Conservation (phyloP, 2,888 invertebrate species). For the Cephus runcator region DNA sequence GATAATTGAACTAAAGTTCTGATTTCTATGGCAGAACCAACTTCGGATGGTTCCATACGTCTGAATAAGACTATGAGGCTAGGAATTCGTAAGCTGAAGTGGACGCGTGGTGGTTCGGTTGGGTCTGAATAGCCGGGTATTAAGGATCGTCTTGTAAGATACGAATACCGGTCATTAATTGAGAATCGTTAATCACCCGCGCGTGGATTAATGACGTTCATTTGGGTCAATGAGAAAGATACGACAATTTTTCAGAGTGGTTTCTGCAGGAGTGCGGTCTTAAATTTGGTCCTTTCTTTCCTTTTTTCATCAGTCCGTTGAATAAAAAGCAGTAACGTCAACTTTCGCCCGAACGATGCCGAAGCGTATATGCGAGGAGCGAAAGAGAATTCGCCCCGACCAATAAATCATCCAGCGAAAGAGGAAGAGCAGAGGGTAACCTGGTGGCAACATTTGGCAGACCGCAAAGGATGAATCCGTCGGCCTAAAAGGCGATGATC, state of each 20-base stretch:
- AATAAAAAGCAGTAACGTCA: background rate
- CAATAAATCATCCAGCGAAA: slow-evolving; percentile 1
- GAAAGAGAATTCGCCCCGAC: background rate
- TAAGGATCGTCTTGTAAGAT: background rate
- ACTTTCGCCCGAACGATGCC: background rate
- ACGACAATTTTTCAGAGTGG: background rate
- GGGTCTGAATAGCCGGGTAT: background rate
- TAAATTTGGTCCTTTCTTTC: background rate
- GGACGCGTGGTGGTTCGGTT: background rate
- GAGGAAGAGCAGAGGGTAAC: slow-evolving; percentile 5
- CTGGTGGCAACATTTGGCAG: slow-evolving; percentile 30
- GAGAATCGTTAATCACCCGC: background rate
- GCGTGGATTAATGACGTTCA: background rate
- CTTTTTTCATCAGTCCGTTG: background rate
- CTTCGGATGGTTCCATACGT: background rate
- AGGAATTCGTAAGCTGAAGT: background rate
- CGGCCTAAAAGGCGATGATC: slow-evolving; percentile 37
- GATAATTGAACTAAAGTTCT: background rate
- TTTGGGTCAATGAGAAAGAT: background rate
- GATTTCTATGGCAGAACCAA: background rate
- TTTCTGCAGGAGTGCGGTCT: background rate
- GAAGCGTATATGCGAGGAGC: background rate
- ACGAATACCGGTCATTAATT: background rate
- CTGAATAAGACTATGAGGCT: background rate
- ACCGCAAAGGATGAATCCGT: slow-evolving; percentile 21